A percentile compares a stretch with the other conserved stretches of the same genome.
phyloP scores from a whole-genome alignment of 2,797 vertebrate genomes.

The Sphenodon punctatus region DNA sequence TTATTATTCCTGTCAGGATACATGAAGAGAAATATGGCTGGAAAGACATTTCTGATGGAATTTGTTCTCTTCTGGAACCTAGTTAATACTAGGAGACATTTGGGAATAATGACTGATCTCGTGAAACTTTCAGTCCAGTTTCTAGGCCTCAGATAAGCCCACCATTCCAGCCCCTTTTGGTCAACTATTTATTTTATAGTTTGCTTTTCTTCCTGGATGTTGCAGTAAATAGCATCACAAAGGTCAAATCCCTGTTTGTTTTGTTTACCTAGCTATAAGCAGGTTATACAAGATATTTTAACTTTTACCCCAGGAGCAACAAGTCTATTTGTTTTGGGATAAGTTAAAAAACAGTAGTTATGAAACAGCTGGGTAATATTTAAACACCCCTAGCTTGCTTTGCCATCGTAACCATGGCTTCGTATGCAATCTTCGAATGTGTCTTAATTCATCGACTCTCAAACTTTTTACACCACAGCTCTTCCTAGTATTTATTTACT shows the following conservation, averaged over 20 bases:
- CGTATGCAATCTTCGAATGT: not conserved
- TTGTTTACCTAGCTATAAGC: conserved; percentile 8
- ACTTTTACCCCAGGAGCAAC: conserved; percentile 41
- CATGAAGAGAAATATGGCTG: not conserved
- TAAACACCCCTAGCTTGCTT: conserved; percentile 41
- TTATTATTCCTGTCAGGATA: not conserved
- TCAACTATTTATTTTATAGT: accelerated
- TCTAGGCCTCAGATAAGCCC: not conserved
- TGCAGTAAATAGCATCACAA: not conserved
- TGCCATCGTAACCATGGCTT: not conserved
- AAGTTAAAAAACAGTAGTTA: conserved; percentile 26
- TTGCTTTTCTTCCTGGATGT: not conserved
- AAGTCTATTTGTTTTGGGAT: conserved; percentile 59
- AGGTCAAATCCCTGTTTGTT: conserved; percentile 9
- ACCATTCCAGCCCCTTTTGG: not conserved
- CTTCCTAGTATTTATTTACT: not conserved
- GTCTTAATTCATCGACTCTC: too few relatives aligned
- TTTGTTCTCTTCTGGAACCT: not conserved
- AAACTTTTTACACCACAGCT: too few relatives aligned
- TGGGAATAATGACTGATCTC: not conserved
- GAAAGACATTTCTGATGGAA: not conserved
- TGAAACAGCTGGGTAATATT: conserved; percentile 70
- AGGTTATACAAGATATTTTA: conserved; percentile 21
- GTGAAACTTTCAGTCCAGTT: not conserved
- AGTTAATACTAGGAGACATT: not conserved